Percentiles rank a stretch among this genome's conserved stretches.
Evolutionary conservation across 2,888 invertebrate genomes (phyloP).

Genomic region (Steinernema carpocapsae): DNA sequence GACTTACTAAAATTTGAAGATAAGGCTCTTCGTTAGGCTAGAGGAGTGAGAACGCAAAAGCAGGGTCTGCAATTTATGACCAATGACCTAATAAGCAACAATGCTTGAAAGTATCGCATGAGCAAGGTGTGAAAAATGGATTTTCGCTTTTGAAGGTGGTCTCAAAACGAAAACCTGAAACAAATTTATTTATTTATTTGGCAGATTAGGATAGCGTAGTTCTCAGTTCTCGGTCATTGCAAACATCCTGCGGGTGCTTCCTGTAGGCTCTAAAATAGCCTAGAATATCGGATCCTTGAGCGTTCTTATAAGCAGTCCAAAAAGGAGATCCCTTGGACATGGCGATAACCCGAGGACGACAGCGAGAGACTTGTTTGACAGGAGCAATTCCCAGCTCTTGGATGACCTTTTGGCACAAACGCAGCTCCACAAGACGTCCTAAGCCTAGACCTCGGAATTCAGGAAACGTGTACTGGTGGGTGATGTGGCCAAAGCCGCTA

Average conservation of each 20-base stretch:
- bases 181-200: too few relatives aligned
- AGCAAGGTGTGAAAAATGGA: too few relatives aligned
- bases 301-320: not conserved
- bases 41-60: too few relatives aligned
- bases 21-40: too few relatives aligned
- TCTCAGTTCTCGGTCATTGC: not conserved
- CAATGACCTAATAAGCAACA: too few relatives aligned
- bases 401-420: not conserved
- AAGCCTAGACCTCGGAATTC: conserved; percentile 1
- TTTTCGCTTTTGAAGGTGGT: too few relatives aligned
- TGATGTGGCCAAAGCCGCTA: conserved; percentile 24
- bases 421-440: not conserved
- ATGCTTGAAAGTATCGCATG: too few relatives aligned
- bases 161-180: too few relatives aligned
- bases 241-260: not conserved
- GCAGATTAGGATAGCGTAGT: too few relatives aligned
- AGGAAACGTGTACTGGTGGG: conserved; percentile 23
- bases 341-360: conserved; percentile 9
- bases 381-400: conserved; percentile 2
- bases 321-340: conserved; percentile 10
- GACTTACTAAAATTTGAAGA: too few relatives aligned
- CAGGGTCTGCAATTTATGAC: too few relatives aligned
- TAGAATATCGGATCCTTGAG: not conserved
- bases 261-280: not conserved
- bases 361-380: conserved; percentile 23